Conservation (phyloP, 2,888 invertebrate genomes). For the Plemyria rubiginata region DNA sequence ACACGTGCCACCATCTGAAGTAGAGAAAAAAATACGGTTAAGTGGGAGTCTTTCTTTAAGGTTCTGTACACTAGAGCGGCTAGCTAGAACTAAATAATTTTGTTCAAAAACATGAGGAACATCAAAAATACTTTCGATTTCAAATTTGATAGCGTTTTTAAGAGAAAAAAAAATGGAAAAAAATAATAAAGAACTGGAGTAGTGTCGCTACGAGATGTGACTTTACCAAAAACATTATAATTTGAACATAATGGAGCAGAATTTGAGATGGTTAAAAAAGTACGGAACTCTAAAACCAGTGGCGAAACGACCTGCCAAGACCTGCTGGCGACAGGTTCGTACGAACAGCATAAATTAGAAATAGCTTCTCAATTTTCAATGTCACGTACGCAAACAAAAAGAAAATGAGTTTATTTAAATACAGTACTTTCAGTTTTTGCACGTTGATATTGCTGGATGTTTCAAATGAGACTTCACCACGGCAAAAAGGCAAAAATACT, state of each 20-base stretch:
- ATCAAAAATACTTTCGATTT: too few species aligned
- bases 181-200: too few species aligned
- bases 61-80: neutral
- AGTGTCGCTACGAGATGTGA: too few species aligned
- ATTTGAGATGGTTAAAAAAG: conserved; percentile 3
- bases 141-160: too few species aligned
- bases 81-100: too few species aligned
- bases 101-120: too few species aligned
- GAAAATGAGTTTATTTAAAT: conserved; percentile 10
- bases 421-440: neutral
- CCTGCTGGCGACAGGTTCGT: conserved; percentile 25
- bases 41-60: conserved; percentile 26
- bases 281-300: conserved; percentile 23
- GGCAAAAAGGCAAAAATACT: too few species aligned
- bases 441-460: neutral
- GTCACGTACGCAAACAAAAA: conserved; percentile 31
- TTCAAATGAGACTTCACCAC: neutral
- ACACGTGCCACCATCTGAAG: conserved; percentile 42
- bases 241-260: neutral
- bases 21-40: conserved; percentile 40
- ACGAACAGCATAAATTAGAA: conserved; percentile 31
- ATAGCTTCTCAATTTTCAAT: conserved; percentile 34
- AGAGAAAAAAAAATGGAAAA: too few species aligned
- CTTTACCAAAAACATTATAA: too few species aligned
- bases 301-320: conserved; percentile 21